Evolutionary conservation across 1,140 invertebrate species (phyloP).

Genomic region (Rhagoletis pomonella): DNA sequence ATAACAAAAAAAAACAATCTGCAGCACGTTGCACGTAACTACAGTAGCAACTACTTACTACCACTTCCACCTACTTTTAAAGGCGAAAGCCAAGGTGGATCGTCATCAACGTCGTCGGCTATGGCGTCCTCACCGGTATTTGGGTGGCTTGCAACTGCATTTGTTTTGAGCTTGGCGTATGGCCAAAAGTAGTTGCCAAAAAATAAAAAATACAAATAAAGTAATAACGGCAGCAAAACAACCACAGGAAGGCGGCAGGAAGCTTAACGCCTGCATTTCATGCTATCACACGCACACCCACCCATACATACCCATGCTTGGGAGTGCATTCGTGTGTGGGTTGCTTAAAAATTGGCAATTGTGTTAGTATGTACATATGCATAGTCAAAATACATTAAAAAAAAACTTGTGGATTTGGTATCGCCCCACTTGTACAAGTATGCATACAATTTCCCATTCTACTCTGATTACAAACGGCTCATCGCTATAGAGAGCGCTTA

Average conservation of each 20-base stretch:
- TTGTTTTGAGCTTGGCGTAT: background rate
- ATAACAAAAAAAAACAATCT: constrained; percentile 3
- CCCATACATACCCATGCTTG: background rate
- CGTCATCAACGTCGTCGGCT: background rate
- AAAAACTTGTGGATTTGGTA: background rate
- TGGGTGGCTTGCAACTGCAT: constrained; percentile 42
- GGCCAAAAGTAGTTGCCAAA: constrained; percentile 37
- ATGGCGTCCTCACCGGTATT: background rate
- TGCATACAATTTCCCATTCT: constrained; percentile 29
- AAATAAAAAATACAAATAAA: background rate
- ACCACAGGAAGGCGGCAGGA: background rate
- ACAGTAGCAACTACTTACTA: background rate
- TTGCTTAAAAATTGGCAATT: background rate
- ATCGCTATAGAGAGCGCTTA: background rate
- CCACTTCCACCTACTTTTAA: background rate
- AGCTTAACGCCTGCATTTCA: background rate
- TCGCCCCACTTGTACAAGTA: background rate
- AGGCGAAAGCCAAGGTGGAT: constrained; percentile 35
- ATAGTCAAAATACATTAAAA: background rate
- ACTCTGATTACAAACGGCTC: constrained; percentile 30
- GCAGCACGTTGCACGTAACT: constrained; percentile 39
- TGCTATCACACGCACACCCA: background rate
- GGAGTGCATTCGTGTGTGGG: background rate
- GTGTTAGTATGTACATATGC: no score
- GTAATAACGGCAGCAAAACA: background rate